A percentile compares a stretch with the other conserved stretches of the same genome.
Conservation (phyloP, 2,888 invertebrate species). For the Lasioglossum lativentre region DNA sequence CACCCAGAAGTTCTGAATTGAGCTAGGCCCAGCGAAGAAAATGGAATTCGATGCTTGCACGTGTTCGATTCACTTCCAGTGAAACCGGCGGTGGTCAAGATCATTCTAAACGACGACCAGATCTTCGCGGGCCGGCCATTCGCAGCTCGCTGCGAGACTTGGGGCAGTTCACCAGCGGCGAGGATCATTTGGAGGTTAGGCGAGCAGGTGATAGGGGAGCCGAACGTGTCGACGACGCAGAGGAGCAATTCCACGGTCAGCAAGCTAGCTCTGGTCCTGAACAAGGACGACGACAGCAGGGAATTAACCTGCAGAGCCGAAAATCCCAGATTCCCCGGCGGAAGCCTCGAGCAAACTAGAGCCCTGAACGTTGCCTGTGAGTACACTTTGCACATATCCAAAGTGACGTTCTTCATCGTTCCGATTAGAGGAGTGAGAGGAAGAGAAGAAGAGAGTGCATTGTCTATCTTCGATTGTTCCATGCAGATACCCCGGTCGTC, state of each 20-base stretch:
- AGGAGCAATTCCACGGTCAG: conserved; percentile 88
- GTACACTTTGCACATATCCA: conserved; percentile 81
- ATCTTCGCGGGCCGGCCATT: conserved; percentile 91
- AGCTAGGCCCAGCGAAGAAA: no score
- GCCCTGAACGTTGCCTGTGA: conserved; percentile 94
- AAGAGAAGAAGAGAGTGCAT: not conserved
- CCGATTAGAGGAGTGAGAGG: not conserved
- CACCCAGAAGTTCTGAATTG: no score
- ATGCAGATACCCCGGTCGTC: conserved; percentile 92
- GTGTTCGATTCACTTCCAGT: conserved; percentile 85
- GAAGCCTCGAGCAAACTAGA: conserved; percentile 91
- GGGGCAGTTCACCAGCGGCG: conserved; percentile 93
- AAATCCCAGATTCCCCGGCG: conserved; percentile 94
- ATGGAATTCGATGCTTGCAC: not conserved
- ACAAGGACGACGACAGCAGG: conserved; percentile 92
- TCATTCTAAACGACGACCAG: conserved; percentile 89
- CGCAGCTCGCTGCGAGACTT: conserved; percentile 91
- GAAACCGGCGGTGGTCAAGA: conserved; percentile 91
- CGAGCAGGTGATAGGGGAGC: conserved; percentile 88
- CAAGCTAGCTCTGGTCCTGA: conserved; percentile 90
- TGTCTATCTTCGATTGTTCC: not conserved
- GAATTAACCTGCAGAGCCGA: conserved; percentile 93
- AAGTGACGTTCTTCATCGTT: not conserved
- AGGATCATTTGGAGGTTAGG: conserved; percentile 93
- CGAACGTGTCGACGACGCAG: conserved; percentile 87